Evolutionary conservation across 2,888 invertebrate genomes (phyloP).

Genomic region (Drepana falcataria): DNA sequence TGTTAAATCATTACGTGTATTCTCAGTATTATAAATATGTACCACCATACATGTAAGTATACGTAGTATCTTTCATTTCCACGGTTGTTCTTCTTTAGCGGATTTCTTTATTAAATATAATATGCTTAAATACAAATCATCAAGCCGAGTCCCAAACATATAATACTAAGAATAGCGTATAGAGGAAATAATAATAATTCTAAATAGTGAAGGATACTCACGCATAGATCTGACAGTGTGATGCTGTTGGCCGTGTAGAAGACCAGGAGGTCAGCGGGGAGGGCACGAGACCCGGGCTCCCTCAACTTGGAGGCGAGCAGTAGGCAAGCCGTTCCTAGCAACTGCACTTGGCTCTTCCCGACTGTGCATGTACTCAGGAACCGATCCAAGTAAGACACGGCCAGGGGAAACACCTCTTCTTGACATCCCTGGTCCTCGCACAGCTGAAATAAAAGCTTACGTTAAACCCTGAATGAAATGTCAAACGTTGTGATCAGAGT

Average conservation of each 20-base stretch:
- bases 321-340: conserved; percentile 94
- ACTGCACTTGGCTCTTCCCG: conserved; percentile 91
- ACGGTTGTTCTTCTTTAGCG: too few relatives aligned
- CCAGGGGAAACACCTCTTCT: conserved; percentile 95
- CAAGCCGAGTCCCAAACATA: too few relatives aligned
- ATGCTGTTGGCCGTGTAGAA: conserved; percentile 97
- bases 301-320: conserved; percentile 95
- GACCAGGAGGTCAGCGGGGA: conserved; percentile 89
- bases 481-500: conserved; percentile 10
- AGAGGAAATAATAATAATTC: too few relatives aligned
- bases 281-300: conserved; percentile 86
- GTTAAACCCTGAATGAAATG: conserved; percentile 13
- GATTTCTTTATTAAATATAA: too few relatives aligned
- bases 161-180: too few relatives aligned
- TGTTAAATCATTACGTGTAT: too few relatives aligned
- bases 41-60: too few relatives aligned
- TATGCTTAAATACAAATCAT: too few relatives aligned
- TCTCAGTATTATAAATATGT: too few relatives aligned
- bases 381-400: conserved; percentile 95
- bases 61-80: too few relatives aligned
- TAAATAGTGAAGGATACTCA: conserved; percentile 75
- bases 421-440: conserved; percentile 96
- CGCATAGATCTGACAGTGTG: conserved; percentile 90
- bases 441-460: conserved; percentile 81
- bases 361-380: conserved; percentile 92